Evolutionary conservation across 2,113 vertebrate species (phyloP), one percentile per base, ranked within the genome.

Genomic region (Antennarius striatus): DNA sequence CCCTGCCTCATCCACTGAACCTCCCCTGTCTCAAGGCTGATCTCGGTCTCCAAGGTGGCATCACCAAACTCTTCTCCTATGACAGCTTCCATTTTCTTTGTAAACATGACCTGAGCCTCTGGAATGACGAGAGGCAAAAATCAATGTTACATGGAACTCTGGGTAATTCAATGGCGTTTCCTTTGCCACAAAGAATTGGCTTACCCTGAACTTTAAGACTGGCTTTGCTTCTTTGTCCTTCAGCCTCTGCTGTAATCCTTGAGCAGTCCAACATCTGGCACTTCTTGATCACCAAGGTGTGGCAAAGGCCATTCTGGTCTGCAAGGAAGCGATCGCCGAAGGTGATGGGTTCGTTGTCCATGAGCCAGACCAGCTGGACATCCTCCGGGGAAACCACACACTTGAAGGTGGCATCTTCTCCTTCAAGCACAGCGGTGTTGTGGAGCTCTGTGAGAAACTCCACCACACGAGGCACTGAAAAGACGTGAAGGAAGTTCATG

Each of bases 1-100:
- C 96, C 95, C 11, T 96, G 95, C 70, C 95, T 93, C 84, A 97
- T 85, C 96, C 96, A 98, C 82, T 94, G 95, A 48, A 97, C 93
- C 8, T 96, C 94, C 0, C 93, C 93, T 0, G 76, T 92, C 79
- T 94, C 94, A 0, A 93, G 82, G 84, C 93, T 95, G 13, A 97
- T 95, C 89, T 95, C 94, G 22, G 95, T 95, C 81, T 96, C 93
- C 42, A 98, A 77, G 12, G 89, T 92, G n/a, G 83, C 92, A 0
- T 96, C 92, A 5, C 87, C 89, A 54, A 93, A 92, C 86, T 98
- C 96, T 77, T 98, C 96, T 0, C 77, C 95, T 63, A 93, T 92
- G 74, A 93, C 9, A 0, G 94, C 93, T 17, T 74, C 93, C 90
- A 94, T 92, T 88, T 89, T 93, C 89, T 64, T 87, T 0, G 91